phyloP scores from a whole-genome alignment of 1,140 invertebrate genomes.

The Lutraria rhynchaena region DNA sequence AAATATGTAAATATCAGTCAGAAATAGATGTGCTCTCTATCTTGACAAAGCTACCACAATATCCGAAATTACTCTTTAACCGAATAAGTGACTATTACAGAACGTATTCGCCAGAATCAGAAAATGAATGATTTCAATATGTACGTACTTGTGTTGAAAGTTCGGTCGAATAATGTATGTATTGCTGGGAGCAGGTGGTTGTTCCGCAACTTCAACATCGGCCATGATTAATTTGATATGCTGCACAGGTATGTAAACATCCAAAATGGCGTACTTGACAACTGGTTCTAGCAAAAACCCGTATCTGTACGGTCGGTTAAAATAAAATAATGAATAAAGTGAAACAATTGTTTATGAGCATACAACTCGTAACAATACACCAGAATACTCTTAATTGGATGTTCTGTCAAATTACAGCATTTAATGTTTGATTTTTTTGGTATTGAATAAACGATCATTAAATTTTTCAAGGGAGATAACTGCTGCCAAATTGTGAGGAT shows the following conservation, averaged over 20 bases:
- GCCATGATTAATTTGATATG: conserved; percentile 28
- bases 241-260: conserved; percentile 21
- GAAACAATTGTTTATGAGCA: no score
- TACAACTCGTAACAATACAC: no score
- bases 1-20: no score
- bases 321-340: no score
- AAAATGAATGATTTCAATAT: background rate
- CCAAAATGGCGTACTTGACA: conserved; percentile 57
- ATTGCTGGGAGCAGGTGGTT: conserved; percentile 33
- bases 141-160: conserved; percentile 59
- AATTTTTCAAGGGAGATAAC: no score
- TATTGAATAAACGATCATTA: no score
- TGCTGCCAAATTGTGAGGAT: no score
- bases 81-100: background rate
- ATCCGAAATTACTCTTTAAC: background rate
- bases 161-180: conserved; percentile 58
- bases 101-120: background rate
- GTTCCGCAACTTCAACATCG: conserved; percentile 49
- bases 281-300: background rate
- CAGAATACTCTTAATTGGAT: no score
- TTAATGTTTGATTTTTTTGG: no score
- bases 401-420: no score
- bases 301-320: no score
- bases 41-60: background rate
- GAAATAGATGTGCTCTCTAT: background rate